Conservation (phyloP, 2,113 vertebrate genomes). For the Phylloscopus whistleri region DNA sequence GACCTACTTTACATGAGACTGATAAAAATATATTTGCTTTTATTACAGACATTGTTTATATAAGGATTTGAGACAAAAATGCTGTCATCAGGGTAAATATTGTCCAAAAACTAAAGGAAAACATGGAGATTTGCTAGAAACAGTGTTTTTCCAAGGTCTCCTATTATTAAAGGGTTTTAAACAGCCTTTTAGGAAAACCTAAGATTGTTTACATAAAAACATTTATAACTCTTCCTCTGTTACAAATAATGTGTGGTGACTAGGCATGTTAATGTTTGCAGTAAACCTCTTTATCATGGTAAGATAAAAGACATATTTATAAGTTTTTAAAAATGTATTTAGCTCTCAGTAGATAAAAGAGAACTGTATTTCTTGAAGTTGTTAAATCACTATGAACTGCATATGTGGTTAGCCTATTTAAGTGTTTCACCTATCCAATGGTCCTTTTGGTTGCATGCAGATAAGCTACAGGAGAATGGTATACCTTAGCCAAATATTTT, state of each 20-base stretch:
- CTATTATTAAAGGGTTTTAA: constrained; percentile 59
- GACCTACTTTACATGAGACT: not conserved
- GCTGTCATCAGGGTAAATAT: constrained; percentile 58
- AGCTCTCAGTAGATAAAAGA: not conserved
- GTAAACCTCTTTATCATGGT: constrained; percentile 59
- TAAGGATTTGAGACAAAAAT: constrained; percentile 53
- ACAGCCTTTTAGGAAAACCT: constrained; percentile 63
- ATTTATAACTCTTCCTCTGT: constrained; percentile 66
- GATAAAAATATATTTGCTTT: constrained; percentile 63
- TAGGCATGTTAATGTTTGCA: constrained; percentile 46
- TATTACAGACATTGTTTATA: constrained; percentile 58
- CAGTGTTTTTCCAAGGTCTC: constrained; percentile 5
- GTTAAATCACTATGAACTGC: not conserved
- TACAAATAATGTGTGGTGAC: constrained; percentile 58
- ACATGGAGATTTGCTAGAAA: constrained; percentile 62
- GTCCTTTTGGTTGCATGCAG: not conserved
- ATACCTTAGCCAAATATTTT: not conserved
- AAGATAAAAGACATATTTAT: constrained; percentile 67
- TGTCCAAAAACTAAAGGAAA: constrained; percentile 49
- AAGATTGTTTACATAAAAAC: constrained; percentile 69
- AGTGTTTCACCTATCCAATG: not conserved
- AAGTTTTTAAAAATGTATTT: constrained; percentile 64
- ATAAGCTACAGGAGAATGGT: not conserved
- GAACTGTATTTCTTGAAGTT: not conserved
- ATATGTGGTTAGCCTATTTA: not conserved